Evolutionary conservation across 1,140 invertebrate genomes (phyloP).

Genomic region (Cryptotermes secundus): DNA sequence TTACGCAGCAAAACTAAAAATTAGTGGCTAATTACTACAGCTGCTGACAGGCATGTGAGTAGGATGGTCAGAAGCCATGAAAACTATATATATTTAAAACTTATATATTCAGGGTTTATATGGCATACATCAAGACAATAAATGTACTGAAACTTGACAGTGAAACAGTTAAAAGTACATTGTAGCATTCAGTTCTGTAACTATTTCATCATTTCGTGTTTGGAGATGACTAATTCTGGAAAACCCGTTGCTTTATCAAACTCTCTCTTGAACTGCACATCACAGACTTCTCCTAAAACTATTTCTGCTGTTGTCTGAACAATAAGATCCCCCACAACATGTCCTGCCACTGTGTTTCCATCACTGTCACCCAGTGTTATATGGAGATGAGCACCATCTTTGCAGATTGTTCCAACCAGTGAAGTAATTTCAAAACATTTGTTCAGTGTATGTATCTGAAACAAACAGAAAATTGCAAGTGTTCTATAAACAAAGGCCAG

Average conservation of each 20-base stretch:
- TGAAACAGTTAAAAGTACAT: no score
- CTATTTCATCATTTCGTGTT: not conserved
- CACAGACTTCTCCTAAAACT: conserved; percentile 45
- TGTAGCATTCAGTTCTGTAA: no score
- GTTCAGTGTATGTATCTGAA: conserved; percentile 42
- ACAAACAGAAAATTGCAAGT: not conserved
- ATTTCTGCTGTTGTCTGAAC: conserved; percentile 53
- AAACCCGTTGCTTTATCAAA: conserved; percentile 45
- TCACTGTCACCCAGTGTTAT: conserved; percentile 45
- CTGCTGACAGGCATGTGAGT: no score
- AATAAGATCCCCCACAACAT: conserved; percentile 49
- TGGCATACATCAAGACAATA: no score
- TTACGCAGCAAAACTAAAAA: no score
- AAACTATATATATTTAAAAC: no score
- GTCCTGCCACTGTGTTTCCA: conserved; percentile 49
- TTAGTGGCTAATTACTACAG: no score
- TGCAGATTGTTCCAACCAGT: conserved; percentile 49
- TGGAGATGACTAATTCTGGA: conserved; percentile 45
- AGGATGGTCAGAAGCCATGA: no score
- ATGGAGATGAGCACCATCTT: conserved; percentile 48
- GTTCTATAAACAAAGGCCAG: no score
- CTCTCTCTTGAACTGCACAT: conserved; percentile 43
- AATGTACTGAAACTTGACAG: no score
- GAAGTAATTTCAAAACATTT: conserved; percentile 51
- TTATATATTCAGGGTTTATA: no score